phyloP scores from a whole-genome alignment of 64 coral and sea anemone genomes.

The Pocillopora damicornis region DNA sequence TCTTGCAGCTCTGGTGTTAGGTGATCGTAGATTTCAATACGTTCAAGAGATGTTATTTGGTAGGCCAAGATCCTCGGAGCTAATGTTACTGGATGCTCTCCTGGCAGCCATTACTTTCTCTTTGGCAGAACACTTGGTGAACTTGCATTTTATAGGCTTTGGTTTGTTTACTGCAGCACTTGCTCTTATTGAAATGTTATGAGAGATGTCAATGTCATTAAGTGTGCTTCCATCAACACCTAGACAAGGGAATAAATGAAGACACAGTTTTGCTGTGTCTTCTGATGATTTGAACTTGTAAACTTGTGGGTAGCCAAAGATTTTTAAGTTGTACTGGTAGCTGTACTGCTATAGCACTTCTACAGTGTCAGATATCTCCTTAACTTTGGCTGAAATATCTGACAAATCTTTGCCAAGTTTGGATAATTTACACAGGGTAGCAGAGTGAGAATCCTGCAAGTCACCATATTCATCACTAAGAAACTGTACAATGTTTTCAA shows the following conservation, averaged over 20 bases:
- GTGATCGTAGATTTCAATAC: constrained; percentile 6
- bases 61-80: background rate
- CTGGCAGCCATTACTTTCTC: too few relatives aligned
- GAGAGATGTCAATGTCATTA: constrained; percentile 12
- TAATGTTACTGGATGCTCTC: too few relatives aligned
- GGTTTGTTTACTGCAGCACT: too few relatives aligned
- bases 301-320: too few relatives aligned
- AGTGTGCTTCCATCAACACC: background rate
- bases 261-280: background rate
- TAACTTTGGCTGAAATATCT: background rate
- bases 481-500: background rate
- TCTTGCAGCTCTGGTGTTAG: background rate
- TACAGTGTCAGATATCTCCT: background rate
- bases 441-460: background rate
- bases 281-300: too few relatives aligned
- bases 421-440: background rate
- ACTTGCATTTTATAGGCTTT: too few relatives aligned
- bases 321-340: background rate
- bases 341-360: background rate
- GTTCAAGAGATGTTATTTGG: background rate
- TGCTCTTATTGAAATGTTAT: background rate
- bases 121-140: background rate
- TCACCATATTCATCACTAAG: background rate
- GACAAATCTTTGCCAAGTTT: too few relatives aligned
- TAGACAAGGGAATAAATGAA: constrained; percentile 26